Evolutionary conservation across 2,113 vertebrate genomes (phyloP).

Genomic region (Ptilonorhynchus violaceus): DNA sequence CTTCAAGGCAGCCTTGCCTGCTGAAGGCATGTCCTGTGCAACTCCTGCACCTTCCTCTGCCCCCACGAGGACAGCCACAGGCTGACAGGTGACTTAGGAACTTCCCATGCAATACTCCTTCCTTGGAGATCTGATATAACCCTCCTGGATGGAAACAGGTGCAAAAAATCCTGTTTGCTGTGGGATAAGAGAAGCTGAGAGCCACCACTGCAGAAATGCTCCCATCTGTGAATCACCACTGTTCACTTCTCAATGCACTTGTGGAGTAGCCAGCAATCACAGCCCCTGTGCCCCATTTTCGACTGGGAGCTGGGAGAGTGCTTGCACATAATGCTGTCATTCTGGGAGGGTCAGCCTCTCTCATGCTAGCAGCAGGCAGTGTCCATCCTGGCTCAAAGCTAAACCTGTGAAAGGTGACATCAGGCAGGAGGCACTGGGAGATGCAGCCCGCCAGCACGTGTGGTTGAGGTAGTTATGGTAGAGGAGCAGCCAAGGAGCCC

Average conservation of each 20-base stretch:
- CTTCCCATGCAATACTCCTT: not conserved
- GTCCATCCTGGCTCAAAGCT: not conserved
- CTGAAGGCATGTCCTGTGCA: not conserved
- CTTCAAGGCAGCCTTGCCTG: not conserved
- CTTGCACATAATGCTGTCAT: not conserved
- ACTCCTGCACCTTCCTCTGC: not conserved
- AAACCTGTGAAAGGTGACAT: not conserved
- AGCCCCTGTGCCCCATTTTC: not conserved
- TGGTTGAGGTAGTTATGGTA: not conserved
- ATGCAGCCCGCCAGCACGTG: not conserved
- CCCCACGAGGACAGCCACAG: not conserved
- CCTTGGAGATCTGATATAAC: not conserved
- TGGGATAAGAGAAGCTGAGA: not conserved
- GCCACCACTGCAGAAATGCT: not conserved
- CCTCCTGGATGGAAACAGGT: not conserved
- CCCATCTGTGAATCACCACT: not conserved
- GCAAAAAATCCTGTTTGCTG: not conserved
- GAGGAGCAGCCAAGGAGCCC: not conserved
- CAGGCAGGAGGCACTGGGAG: not conserved
- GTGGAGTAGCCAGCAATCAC: not conserved
- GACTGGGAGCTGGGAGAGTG: not conserved
- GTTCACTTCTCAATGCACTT: rapidly evolving
- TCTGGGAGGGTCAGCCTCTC: not conserved
- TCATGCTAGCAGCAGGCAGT: rapidly evolving
- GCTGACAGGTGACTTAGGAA: not conserved